Evolutionary conservation across 2,113 vertebrate species (phyloP).

Genomic region (Helogale parvula): DNA sequence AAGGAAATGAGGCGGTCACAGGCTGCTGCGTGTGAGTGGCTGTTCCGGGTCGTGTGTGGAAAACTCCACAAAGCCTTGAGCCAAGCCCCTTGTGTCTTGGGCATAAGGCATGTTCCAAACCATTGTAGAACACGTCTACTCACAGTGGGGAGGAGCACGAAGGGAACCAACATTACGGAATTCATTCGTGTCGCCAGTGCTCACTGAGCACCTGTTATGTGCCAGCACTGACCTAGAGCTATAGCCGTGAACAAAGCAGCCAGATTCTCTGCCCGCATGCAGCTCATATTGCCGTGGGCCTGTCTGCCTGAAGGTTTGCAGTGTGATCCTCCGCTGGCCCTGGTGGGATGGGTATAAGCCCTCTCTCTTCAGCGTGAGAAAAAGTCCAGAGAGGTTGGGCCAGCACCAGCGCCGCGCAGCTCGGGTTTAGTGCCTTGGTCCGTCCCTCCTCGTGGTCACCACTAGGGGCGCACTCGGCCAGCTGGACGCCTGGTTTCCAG

Average conservation of each 20-base stretch:
- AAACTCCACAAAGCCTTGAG: not conserved
- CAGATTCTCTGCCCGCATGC: not conserved
- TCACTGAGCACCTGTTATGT: not conserved
- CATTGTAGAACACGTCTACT: not conserved
- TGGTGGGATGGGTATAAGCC: not conserved
- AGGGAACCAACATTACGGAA: not conserved
- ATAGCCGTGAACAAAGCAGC: too few species aligned
- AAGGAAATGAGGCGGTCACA: fast-evolving
- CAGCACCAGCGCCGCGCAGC: not conserved
- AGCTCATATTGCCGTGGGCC: not conserved
- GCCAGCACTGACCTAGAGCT: not conserved
- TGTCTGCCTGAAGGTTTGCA: not conserved
- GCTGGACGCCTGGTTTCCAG: not conserved
- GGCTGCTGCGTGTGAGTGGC: not conserved
- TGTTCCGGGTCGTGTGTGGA: not conserved
- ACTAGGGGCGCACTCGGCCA: not conserved
- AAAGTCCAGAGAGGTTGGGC: too few species aligned
- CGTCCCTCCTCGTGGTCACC: not conserved
- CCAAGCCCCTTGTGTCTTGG: not conserved
- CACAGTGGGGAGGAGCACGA: not conserved
- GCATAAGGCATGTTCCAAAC: not conserved
- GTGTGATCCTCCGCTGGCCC: not conserved
- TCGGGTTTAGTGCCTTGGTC: not conserved
- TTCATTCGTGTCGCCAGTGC: not conserved
- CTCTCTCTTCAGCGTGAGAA: not conserved